These are phyloP conservation scores for Clepsis dumicolana DNA, from an alignment of 2,888 invertebrate species.

Conservation along the genomic window DNA sequence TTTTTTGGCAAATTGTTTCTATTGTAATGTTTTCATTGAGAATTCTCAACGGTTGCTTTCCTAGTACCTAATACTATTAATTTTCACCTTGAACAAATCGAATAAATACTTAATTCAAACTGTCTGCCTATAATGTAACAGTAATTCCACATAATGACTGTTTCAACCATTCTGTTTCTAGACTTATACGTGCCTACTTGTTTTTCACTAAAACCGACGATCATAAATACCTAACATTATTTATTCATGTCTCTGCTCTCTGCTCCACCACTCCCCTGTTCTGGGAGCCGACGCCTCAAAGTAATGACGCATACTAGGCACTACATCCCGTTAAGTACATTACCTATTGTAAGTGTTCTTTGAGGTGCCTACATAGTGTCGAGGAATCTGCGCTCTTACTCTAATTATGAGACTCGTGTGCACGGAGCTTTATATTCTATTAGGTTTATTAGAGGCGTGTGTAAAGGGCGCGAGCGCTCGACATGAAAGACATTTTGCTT, in stretches of 20 bases:
- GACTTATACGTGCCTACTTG: neutral
- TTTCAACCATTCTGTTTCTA: neutral
- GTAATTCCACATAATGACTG: neutral
- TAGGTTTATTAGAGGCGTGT: constrained; percentile 38
- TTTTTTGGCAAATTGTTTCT: no score
- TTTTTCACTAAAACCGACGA: neutral
- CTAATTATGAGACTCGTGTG: constrained; percentile 74
- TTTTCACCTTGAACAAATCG: neutral
- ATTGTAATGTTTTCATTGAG: neutral
- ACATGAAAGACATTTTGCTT: constrained; percentile 34
- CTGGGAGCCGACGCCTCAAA: constrained; percentile 65
- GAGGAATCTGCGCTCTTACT: constrained; percentile 75
- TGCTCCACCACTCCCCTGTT: constrained; percentile 59
- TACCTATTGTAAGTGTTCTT: constrained; percentile 84
- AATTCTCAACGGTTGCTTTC: neutral
- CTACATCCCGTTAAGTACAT: constrained; percentile 81
- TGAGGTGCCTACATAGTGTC: constrained; percentile 71
- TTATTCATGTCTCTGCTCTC: constrained; percentile 46
- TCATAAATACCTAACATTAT: neutral
- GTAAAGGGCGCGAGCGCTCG: constrained; percentile 26
- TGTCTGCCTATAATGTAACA: neutral
- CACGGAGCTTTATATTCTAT: constrained; percentile 53
- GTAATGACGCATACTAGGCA: constrained; percentile 79
- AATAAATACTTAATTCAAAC: neutral
- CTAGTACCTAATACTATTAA: neutral